Evolutionary conservation across 2,888 invertebrate genomes (phyloP), one percentile per base, ranked within the genome.

Genomic region (Halocaridina rubra): DNA sequence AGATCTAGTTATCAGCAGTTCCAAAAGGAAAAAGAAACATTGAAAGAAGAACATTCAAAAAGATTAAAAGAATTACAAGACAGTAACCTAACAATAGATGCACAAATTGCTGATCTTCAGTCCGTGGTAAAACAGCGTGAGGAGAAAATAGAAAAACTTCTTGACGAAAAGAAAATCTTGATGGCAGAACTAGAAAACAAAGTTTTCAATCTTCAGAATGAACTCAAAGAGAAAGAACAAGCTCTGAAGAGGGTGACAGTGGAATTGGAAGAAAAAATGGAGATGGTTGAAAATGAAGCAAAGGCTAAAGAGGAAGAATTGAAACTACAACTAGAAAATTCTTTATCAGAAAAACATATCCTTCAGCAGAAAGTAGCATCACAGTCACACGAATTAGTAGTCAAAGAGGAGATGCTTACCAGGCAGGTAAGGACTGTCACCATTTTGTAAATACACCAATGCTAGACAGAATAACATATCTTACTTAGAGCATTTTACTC

Each of bases 351-450:
- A 30, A 84, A 74, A 69, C 84, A 79, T 30, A 19, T 27, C 1
- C 22, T 79, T n/a, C 79, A 84, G 67, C 32, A 61, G 19, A 69
- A 30, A 5, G 29, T 82, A 19, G 27, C 27, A 19, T 69, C 77
- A 19, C 46, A 71, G n/a, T 61, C 61, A 3, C 77, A 39, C 27
- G 22, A 53, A 13, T 4, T 72, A 5, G 3, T 61, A 16, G 59
- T 69, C 29, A 78, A 71, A 53, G 82, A 82, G 13, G 82, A 82
- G n/a, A 7, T 33, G 24, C 22, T 69, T 22, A 59, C 77, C n/a
- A 77, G 71, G 22, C 77, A 82, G 82, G 82, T 82, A 57, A 71
- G 77, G 53, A 30, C n/a, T n/a, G n/a, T n/a, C n/a, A n/a, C n/a
- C n/a, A n/a, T n/a, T n/a, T n/a, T n/a, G n/a, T n/a, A n/a, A n/a